phyloP scores from a whole-genome alignment of 2,888 invertebrate genomes.

The Gonocerus acuteangulatus region DNA sequence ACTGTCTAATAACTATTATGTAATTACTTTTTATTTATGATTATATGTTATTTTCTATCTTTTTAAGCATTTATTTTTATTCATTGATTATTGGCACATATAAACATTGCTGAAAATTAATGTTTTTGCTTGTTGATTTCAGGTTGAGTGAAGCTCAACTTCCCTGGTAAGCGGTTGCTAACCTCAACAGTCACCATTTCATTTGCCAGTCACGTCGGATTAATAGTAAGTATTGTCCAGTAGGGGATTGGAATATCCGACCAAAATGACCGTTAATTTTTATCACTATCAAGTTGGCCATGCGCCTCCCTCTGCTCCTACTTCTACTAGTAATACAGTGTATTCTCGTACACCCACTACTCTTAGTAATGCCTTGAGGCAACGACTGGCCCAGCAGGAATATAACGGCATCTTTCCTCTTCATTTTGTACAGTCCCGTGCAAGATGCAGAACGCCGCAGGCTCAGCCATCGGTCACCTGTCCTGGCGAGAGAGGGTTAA shows the following conservation, averaged over 20 bases:
- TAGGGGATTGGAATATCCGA: conserved; percentile 31
- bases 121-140: conserved; percentile 40
- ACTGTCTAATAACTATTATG: too few species aligned
- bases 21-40: too few species aligned
- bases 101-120: too few species aligned
- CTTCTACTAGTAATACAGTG: background rate
- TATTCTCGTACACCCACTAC: too few species aligned
- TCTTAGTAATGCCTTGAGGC: too few species aligned
- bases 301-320: background rate
- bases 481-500: conserved; percentile 47
- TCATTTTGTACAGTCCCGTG: conserved; percentile 41
- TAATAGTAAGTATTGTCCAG: conserved; percentile 39
- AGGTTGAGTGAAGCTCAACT: conserved; percentile 48
- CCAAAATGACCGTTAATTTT: conserved; percentile 6
- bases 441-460: conserved; percentile 42
- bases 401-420: conserved; percentile 7
- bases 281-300: background rate
- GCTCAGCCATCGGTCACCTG: conserved; percentile 43
- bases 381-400: background rate
- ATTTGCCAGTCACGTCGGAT: conserved; percentile 43
- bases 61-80: too few species aligned
- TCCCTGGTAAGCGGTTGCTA: conserved; percentile 47
- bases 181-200: conserved; percentile 47
- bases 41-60: too few species aligned
- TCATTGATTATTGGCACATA: too few species aligned